phyloP scores from a whole-genome alignment of 2,797 vertebrate genomes.

The Chaunax sp. region DNA sequence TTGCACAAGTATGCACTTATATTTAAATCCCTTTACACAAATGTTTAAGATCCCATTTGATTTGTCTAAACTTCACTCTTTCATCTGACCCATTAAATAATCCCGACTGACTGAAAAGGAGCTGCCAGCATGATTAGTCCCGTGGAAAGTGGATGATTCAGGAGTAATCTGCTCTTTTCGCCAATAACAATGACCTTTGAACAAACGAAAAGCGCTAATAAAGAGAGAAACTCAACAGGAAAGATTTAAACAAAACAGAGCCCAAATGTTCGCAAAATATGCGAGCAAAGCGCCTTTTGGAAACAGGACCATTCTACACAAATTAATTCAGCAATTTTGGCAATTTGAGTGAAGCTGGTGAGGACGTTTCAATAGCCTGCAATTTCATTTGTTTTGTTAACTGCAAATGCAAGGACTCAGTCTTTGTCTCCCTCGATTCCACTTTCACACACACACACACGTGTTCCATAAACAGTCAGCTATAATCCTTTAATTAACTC shows the following conservation, averaged over 20 bases:
- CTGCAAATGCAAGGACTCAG: neutral
- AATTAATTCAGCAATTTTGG: neutral
- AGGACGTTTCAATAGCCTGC: neutral
- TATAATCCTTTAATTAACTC: constrained; percentile 66
- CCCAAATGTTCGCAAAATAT: neutral
- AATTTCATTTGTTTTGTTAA: constrained; percentile 19
- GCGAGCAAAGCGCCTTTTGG: too few relatives aligned
- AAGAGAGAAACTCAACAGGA: neutral
- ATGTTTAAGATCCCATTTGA: neutral
- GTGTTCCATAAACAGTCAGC: constrained; percentile 33
- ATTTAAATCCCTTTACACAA: too few relatives aligned
- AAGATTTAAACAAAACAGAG: neutral
- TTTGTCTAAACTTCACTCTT: neutral
- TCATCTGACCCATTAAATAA: neutral
- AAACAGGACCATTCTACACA: neutral
- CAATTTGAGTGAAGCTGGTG: neutral
- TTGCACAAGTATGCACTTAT: too few relatives aligned
- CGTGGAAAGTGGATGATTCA: neutral
- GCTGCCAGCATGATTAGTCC: neutral
- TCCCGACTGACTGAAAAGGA: neutral
- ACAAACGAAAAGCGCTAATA: constrained; percentile 11
- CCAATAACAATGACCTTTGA: neutral
- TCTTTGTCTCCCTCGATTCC: constrained; percentile 19
- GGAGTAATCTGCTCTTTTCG: neutral
- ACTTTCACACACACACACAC: neutral